A percentile compares a stretch with the other conserved stretches of the same genome.
These are phyloP conservation scores for Rutilus rutilus DNA, from an alignment of 2,113 vertebrate genomes.

Conservation along the genomic window DNA sequence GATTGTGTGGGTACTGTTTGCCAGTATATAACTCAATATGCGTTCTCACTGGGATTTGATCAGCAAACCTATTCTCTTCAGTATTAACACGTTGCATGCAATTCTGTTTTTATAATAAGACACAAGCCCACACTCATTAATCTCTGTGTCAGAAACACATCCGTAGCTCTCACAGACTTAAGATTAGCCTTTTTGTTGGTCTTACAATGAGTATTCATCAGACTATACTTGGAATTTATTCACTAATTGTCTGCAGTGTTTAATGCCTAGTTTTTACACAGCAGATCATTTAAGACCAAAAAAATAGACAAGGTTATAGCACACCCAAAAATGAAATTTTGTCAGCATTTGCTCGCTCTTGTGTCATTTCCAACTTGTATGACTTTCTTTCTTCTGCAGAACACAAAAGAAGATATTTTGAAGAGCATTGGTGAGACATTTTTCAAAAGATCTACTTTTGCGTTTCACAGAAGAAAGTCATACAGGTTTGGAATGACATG, in stretches of 20 bases:
- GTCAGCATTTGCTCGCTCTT: neutral
- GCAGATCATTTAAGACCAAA: neutral
- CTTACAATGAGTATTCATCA: neutral
- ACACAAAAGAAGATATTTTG: no score
- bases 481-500: neutral
- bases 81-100: neutral
- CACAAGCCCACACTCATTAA: neutral
- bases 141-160: neutral
- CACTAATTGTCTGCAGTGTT: neutral
- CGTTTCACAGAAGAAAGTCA: neutral
- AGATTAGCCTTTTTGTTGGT: neutral
- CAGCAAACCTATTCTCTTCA: neutral
- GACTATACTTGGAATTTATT: neutral
- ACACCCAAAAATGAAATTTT: neutral
- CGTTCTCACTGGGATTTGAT: neutral
- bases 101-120: constrained; percentile 6
- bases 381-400: neutral
- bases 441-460: neutral
- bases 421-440: no score
- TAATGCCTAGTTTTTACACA: neutral
- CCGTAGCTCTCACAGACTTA: neutral
- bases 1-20: neutral
- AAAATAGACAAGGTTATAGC: neutral
- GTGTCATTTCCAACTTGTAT: neutral
- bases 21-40: neutral